Conservation (phyloP, 1,140 invertebrate genomes). For the Drosophila pallidifrons region DNA sequence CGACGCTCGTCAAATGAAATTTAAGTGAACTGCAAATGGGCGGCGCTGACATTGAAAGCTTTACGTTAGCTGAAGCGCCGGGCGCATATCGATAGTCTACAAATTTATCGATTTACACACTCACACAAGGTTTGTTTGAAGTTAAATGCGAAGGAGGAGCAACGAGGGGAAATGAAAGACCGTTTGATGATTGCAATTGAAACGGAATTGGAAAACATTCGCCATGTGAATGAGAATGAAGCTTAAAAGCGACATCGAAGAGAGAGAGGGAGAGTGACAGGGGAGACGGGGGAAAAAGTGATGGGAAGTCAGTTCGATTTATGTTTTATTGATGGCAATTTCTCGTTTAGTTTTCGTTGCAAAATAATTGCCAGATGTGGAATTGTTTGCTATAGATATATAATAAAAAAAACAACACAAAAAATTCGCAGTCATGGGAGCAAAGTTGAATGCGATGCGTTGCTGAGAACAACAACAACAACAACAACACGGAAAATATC, state of each 20-base stretch:
- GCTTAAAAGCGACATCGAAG: background rate
- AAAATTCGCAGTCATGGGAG: slow-evolving; percentile 31
- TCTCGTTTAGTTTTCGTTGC: slow-evolving; percentile 52
- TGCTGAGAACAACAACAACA: background rate
- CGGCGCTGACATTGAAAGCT: slow-evolving; percentile 50
- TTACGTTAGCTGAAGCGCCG: background rate
- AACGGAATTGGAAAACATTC: slow-evolving; percentile 64
- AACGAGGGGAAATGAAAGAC: slow-evolving; percentile 1
- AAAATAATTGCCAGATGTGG: slow-evolving; percentile 69
- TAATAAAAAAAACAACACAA: background rate
- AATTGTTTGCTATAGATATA: slow-evolving; percentile 68
- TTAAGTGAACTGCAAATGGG: slow-evolving; percentile 48
- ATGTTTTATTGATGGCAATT: slow-evolving; percentile 76
- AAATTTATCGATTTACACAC: slow-evolving; percentile 58
- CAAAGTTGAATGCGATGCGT: slow-evolving; percentile 21
- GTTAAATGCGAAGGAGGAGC: background rate
- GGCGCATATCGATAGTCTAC: slow-evolving; percentile 47
- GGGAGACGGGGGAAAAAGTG: background rate
- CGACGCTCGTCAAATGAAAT: slow-evolving; percentile 50
- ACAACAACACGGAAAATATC: background rate
- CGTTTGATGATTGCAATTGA: slow-evolving; percentile 67
- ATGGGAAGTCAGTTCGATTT: slow-evolving; percentile 51
- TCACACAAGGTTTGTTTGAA: slow-evolving; percentile 38
- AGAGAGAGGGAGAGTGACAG: background rate
- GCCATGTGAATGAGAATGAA: background rate